Conservation (phyloP, 2,113 vertebrate genomes). For the Python bivittatus region DNA sequence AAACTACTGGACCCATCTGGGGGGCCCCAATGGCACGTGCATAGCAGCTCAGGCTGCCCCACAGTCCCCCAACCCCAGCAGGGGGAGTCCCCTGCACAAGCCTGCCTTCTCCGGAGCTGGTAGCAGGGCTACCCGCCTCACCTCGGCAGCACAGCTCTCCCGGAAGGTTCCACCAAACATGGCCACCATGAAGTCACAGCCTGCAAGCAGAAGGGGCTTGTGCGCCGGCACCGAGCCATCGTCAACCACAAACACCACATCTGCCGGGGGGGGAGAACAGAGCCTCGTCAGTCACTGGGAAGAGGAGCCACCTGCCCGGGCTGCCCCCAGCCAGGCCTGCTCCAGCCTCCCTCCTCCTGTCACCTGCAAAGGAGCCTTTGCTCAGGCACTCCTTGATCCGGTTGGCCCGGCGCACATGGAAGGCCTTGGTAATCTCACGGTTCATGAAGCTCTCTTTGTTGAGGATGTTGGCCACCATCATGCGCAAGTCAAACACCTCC, state of each 20-base stretch:
- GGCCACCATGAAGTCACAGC: constrained; percentile 92
- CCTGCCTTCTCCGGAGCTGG: neutral
- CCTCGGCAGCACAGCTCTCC: constrained; percentile 86
- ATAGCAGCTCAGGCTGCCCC: neutral
- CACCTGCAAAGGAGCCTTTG: constrained; percentile 86
- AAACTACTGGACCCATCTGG: too few relatives aligned
- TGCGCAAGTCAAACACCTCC: constrained; percentile 89
- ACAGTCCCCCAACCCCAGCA: neutral
- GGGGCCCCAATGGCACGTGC: neutral
- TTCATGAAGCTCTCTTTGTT: constrained; percentile 95
- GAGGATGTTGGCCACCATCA: constrained; percentile 91
- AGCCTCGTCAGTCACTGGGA: neutral
- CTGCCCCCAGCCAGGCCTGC: neutral
- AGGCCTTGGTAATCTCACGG: constrained; percentile 92
- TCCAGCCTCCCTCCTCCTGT: neutral
- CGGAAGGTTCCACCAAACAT: constrained; percentile 90
- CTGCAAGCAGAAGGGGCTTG: constrained; percentile 88
- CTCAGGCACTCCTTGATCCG: constrained; percentile 89
- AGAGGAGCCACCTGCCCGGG: accelerated
- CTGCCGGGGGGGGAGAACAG: constrained; percentile 52
- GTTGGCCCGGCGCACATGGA: constrained; percentile 90
- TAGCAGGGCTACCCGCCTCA: constrained; percentile 47
- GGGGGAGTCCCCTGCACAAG: neutral
- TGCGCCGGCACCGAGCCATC: constrained; percentile 85
- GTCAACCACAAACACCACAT: constrained; percentile 86